phyloP scores from a whole-genome alignment of 2,113 vertebrate genomes.

The Sinocyclocheilus rhinocerous region DNA sequence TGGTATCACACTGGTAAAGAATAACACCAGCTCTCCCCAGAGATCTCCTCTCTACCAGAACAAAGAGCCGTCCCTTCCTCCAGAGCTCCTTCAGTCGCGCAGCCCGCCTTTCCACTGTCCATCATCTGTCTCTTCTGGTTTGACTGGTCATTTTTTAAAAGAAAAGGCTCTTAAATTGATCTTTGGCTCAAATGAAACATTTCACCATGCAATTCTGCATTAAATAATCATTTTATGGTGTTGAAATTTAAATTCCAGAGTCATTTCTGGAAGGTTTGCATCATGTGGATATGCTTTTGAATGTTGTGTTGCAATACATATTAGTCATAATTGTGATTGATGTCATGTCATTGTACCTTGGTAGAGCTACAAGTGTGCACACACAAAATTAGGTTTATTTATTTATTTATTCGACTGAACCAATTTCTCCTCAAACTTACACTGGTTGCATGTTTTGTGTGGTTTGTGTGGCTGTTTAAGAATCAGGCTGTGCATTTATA shows the following conservation, averaged over 20 bases:
- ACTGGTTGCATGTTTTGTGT: not conserved
- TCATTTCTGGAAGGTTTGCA: not conserved
- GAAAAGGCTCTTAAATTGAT: not conserved
- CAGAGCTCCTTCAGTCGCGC: constrained; percentile 3
- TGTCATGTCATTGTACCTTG: not conserved
- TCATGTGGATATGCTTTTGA: not conserved
- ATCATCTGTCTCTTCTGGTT: constrained; percentile 1
- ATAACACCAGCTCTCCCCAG: constrained; percentile 16
- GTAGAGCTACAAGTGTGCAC: not conserved
- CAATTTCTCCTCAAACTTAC: not conserved
- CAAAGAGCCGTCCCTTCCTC: constrained; percentile 47
- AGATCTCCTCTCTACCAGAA: constrained; percentile 31
- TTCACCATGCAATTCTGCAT: not conserved
- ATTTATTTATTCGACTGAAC: not conserved
- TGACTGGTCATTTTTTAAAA: not conserved
- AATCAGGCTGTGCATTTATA: constrained; percentile 1
- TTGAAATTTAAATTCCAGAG: too few relatives aligned
- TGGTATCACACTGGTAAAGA: constrained; percentile 29
- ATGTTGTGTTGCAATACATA: not conserved
- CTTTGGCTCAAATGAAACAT: not conserved
- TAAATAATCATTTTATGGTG: not conserved
- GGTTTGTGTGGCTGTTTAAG: not conserved
- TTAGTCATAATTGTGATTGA: not conserved
- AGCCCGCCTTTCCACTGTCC: not conserved
- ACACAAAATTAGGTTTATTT: not conserved